Evolutionary conservation across 2,113 vertebrate species (phyloP), one percentile per base, ranked within the genome.

Genomic region (Zosterops japonicus): DNA sequence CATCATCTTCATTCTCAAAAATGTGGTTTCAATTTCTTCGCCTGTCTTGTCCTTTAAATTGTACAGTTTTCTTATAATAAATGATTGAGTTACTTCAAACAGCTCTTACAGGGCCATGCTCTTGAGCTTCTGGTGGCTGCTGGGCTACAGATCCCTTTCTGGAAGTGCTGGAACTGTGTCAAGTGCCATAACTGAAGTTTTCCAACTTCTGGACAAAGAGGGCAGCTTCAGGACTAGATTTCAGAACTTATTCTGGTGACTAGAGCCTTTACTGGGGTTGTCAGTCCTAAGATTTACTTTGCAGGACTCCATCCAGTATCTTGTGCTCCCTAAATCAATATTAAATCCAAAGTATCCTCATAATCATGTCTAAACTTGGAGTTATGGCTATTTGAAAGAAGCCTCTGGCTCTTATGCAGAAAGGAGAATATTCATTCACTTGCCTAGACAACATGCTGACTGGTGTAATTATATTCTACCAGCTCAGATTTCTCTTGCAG

Each of bases 371-470:
- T 89, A 61, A 89, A 82, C 46, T 72, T 94, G 84, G 50, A 95
- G 61, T 93, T 94, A 95, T 27, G n/a, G 83, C 56, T 72, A 85
- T 89, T 87, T 87, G 61, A 94, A 94, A 95, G 88, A 83, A 91
- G 57, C 47, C 49, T 77, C 68, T 95, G 78, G 78, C 67, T 91
- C 50, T 85, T 59, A 87, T 23, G 31, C 53, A 85, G 61, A 85
- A 88, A 68, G 20, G 8, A 80, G 41, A 78, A 87, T 91, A 96
- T 92, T 76, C 81, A 87, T 94, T 91, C 81, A 85, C 84, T 93
- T 80, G 57, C 68, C 81, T 87, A 80, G 77, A 79, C 46, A 79
- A 65, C 70, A 80, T 72, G 70, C 81, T 95, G 84, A 93, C 74
- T 87, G 25, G 46, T 85, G 41, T 87, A 93, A 95, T 93, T 94